These are phyloP conservation scores for Ciconia nigra DNA, from an alignment of 2,797 vertebrate genomes.

Conservation along the genomic window DNA sequence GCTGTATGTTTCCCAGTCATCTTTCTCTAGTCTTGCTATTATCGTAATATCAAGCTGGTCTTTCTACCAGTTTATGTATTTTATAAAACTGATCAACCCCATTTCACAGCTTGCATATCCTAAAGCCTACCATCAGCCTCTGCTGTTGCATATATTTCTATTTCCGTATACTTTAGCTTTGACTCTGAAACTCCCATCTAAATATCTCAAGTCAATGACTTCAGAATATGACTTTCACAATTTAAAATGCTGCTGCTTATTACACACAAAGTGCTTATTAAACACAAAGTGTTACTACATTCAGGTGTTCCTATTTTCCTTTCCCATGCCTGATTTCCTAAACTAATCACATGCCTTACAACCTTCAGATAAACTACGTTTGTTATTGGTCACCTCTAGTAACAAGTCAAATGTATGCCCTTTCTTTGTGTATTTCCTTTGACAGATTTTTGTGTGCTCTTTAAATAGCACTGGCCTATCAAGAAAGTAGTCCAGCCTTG, in stretches of 20 bases:
- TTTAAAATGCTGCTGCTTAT: background rate
- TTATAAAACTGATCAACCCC: background rate
- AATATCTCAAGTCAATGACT: background rate
- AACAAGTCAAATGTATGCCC: background rate
- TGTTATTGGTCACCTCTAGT: background rate
- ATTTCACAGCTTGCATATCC: background rate
- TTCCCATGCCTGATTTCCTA: background rate
- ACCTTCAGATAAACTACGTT: background rate
- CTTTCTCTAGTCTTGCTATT: background rate
- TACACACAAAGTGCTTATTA: background rate
- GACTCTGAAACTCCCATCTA: background rate
- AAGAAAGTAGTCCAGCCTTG: background rate
- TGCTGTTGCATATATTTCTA: background rate
- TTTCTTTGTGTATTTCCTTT: background rate
- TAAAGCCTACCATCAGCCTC: background rate
- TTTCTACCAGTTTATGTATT: background rate
- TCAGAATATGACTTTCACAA: background rate
- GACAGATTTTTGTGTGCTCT: background rate
- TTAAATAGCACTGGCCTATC: background rate
- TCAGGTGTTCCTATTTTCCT: background rate
- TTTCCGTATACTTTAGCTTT: background rate
- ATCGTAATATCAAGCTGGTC: background rate
- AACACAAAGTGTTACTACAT: background rate
- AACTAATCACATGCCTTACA: background rate
- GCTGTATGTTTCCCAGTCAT: background rate